A percentile compares a stretch with the other conserved stretches of the same genome.
phyloP scores from a whole-genome alignment of 2,888 invertebrate genomes.

The Zeuzera pyrina region DNA sequence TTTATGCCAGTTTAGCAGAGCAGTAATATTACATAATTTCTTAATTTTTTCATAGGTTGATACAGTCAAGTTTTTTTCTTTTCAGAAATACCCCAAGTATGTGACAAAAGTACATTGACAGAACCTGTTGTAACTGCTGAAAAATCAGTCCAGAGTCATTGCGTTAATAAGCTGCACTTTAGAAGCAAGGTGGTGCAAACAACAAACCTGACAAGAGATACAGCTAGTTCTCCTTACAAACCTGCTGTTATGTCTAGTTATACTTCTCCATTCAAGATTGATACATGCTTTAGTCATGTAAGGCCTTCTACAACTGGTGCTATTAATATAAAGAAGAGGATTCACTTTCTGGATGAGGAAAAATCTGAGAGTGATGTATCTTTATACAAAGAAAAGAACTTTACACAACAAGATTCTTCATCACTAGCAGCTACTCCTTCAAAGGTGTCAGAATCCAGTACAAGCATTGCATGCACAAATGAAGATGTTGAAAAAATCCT shows the following conservation, averaged over 20 bases:
- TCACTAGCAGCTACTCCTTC: slow-evolving; percentile 1
- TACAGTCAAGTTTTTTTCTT: slow-evolving; percentile 1
- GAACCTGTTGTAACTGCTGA: slow-evolving; percentile 6
- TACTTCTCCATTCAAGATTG: slow-evolving; percentile 8
- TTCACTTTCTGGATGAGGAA: slow-evolving; percentile 6
- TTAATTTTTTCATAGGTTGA: slow-evolving; percentile 1
- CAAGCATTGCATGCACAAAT: slow-evolving; percentile 7
- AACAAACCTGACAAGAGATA: slow-evolving; percentile 4
- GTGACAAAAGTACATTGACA: slow-evolving; percentile 5
- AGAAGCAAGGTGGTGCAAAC: slow-evolving; percentile 9
- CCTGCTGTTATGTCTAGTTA: slow-evolving; percentile 4
- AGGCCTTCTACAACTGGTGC: slow-evolving; percentile 4
- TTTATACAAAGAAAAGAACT: slow-evolving; percentile 6
- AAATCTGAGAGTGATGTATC: slow-evolving; percentile 12
- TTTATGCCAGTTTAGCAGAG: background rate
- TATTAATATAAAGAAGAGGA: slow-evolving; percentile 4
- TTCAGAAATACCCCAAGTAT: slow-evolving; percentile 3
- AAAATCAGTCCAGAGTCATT: slow-evolving; percentile 6
- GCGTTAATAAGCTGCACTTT: slow-evolving; percentile 4
- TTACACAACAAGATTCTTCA: slow-evolving; percentile 5
- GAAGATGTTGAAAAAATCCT: slow-evolving; percentile 5
- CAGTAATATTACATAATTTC: background rate
- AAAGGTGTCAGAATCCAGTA: slow-evolving; percentile 8
- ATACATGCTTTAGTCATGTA: slow-evolving; percentile 1
- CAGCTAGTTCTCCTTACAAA: slow-evolving; percentile 4